These are phyloP conservation scores for Leptothorax acervorum DNA, from an alignment of 2,888 invertebrate genomes.

Conservation along the genomic window DNA sequence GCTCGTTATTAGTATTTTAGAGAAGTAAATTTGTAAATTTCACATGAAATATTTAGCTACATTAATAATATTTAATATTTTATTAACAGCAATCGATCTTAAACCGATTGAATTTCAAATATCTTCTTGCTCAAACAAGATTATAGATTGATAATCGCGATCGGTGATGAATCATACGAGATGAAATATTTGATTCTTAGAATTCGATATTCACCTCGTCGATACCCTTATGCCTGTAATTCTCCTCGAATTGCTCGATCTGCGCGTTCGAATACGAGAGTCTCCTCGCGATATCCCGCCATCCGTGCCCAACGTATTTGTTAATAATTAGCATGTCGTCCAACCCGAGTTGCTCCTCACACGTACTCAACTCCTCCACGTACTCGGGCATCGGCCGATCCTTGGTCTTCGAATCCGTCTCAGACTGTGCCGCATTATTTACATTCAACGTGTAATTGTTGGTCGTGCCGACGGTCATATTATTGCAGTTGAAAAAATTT, in stretches of 20 bases:
- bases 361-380: constrained; percentile 73
- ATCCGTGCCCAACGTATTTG: constrained; percentile 88
- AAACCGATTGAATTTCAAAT: neutral
- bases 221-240: constrained; percentile 86
- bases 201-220: constrained; percentile 86
- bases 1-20: neutral
- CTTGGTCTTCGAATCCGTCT: constrained; percentile 57
- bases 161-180: neutral
- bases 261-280: constrained; percentile 88
- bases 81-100: neutral
- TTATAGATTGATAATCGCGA: neutral
- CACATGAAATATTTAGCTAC: neutral
- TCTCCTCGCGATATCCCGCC: constrained; percentile 87
- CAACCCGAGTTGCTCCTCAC: constrained; percentile 83
- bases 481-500: constrained; percentile 79
- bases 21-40: neutral
- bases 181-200: neutral
- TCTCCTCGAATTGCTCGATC: constrained; percentile 88
- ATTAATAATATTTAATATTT: constrained; percentile 9
- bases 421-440: constrained; percentile 62
- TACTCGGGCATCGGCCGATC: constrained; percentile 75
- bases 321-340: constrained; percentile 88
- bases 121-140: neutral
- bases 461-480: constrained; percentile 79
- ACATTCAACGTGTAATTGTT: constrained; percentile 80